A percentile compares a stretch with the other conserved stretches of the same genome.
These are phyloP conservation scores for Drosophila infuscata DNA, from an alignment of 2,888 invertebrate species.

Conservation along the genomic window DNA sequence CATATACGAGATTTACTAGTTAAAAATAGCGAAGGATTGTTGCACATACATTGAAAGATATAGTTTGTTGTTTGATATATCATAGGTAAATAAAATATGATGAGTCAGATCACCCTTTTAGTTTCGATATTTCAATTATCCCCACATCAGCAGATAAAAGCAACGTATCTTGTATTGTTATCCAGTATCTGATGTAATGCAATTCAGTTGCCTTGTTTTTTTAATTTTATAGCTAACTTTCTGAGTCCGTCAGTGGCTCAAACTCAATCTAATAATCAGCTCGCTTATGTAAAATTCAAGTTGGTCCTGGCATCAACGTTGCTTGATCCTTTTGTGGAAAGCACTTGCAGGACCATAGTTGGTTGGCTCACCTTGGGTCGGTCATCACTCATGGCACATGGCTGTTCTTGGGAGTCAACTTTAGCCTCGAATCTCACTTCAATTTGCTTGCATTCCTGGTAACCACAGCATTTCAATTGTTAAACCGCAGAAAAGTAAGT, in stretches of 20 bases:
- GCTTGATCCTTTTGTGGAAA: not conserved
- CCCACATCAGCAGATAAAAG: not conserved
- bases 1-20: not conserved
- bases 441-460: slow-evolving; percentile 38
- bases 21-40: not conserved
- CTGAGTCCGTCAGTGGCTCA: not conserved
- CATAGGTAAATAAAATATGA: not conserved
- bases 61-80: not conserved
- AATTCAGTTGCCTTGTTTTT: not conserved
- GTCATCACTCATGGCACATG: slow-evolving; percentile 38
- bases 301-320: not conserved
- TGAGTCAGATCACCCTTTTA: too few species aligned
- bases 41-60: not conserved
- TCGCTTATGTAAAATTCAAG: not conserved
- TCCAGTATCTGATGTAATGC: not conserved
- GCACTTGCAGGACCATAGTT: not conserved
- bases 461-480: slow-evolving; percentile 64
- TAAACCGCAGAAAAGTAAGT: slow-evolving; percentile 68
- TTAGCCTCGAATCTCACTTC: slow-evolving; percentile 21
- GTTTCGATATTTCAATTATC: not conserved
- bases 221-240: not conserved
- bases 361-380: slow-evolving; percentile 5
- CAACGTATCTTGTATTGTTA: rapidly evolving
- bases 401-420: slow-evolving; percentile 3
- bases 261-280: not conserved